Base-by-base conservation (phyloP, 1,140 invertebrate genomes). In the Anadara kagoshimensis region DNA sequence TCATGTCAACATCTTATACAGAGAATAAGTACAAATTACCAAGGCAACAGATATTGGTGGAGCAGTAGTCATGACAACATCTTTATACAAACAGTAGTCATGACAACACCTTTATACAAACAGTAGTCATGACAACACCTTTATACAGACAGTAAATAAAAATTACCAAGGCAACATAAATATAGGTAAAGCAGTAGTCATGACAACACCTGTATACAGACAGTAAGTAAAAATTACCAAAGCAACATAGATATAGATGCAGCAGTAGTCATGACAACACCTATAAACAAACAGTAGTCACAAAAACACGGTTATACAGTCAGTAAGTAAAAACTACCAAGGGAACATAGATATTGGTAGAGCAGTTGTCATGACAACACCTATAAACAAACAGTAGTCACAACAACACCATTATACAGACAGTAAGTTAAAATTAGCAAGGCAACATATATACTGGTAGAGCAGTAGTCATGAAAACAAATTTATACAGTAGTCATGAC, bases 401-500 rank as follows among this genome's bases (percentile, higher is more conserved):
- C n/a, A n/a, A 16, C 47, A 49, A 16, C 14, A 49, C n/a, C 47
- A 49, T 2, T 49, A 94, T 98, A 61, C 98, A 99, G 87, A 97
- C 97, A 72, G 97, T 99, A n/a, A n/a, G n/a, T n/a, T n/a, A n/a
- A 53, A 92, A 94, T 16, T 77, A 93, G 69, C 93, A 95, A 76
- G 94, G 12, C 20, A 20, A 57, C 24, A 29, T n/a, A 57, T 57
- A 2, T 57, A 16, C 47, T 0, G 14, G 10, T 2, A 1, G 16
- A 20, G 20, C 14, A 16, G 14, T 1, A 49, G 14, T 16, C n/a
- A 16, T 3, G 14, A 91, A 93, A 82, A 93, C 91, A 62, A n/a
- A n/a, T n/a, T n/a, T 98, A 80, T 95, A 97, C 97, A 72, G 97
- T 99, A 65, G 96, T 95, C 26, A 97, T 98, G 8, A 97, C 97